phyloP scores from a whole-genome alignment of 2,888 invertebrate genomes.

The Cephalotes varians region DNA sequence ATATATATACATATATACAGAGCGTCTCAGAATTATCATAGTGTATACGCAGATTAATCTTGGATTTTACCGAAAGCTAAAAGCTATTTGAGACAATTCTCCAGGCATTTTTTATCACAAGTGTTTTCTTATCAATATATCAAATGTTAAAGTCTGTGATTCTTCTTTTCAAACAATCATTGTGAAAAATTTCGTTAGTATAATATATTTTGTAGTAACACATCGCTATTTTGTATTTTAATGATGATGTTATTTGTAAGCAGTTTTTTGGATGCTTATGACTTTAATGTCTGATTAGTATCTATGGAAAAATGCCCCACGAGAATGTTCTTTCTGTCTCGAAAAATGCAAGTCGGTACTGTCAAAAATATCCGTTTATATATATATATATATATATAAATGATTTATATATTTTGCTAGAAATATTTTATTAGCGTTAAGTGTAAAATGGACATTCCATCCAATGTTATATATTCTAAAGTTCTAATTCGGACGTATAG shows the following conservation, averaged over 20 bases:
- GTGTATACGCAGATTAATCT: not conserved
- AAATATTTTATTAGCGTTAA: slow-evolving; percentile 75
- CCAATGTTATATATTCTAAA: slow-evolving; percentile 67
- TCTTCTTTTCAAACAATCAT: not conserved
- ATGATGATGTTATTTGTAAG: not conserved
- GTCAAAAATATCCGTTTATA: slow-evolving; percentile 16
- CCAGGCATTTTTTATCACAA: not conserved
- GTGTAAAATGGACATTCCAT: slow-evolving; percentile 74
- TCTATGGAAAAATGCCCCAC: not conserved
- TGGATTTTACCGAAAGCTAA: not conserved
- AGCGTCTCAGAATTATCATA: slow-evolving; percentile 31
- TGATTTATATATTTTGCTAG: slow-evolving; percentile 78
- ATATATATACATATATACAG: not conserved
- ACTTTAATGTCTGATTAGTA: slow-evolving; percentile 11
- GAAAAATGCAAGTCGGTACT: slow-evolving; percentile 6
- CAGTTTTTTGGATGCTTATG: not conserved
- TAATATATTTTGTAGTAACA: not conserved
- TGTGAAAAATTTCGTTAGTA: not conserved
- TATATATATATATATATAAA: slow-evolving; percentile 34
- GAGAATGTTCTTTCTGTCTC: not conserved
- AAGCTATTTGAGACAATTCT: not conserved
- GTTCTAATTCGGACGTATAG: slow-evolving; percentile 45
- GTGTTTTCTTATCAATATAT: not conserved
- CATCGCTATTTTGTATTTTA: not conserved
- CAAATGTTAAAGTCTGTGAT: not conserved